Evolutionary conservation across 2,888 invertebrate species (phyloP), one percentile per base, ranked within the genome.

Genomic region (Melanostoma mellinum): DNA sequence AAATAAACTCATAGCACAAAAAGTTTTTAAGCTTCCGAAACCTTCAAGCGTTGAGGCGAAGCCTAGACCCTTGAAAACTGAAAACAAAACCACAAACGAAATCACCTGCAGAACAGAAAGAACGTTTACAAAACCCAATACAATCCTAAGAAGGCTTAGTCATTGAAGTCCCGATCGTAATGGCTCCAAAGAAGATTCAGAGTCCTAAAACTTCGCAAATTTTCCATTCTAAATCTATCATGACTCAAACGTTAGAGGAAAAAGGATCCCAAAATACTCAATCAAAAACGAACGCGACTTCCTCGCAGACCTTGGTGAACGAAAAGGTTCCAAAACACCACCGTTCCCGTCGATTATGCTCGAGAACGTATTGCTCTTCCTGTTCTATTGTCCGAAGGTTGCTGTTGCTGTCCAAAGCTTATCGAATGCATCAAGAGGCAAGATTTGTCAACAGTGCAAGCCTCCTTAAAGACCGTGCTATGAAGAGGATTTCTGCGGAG

Each of bases 401-500:
- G 9, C 9, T 9, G 5, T 56, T 58, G 9, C 3, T 40, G 32
- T 6, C 2, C 5, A 0, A 30, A 56, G 40, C 4, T 40, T 1
- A 38, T 35, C 5, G 8, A 55, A 36, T 10, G 36, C 10, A n/a
- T n/a, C n/a, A 20, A 30, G 4, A 8, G 30, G 2, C 8, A 42
- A 6, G 42, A 42, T 42, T 9, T 3, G 32, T 40, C 8, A 42
- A 30, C 20, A 20, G 4, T 30, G 40, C 40, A 1, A 60, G 33
- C 32, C 4, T 33, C 44, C 42, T 6, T 1, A 44, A 60, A 3
- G 50, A 50, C n/a, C 4, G 4, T 46, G 20, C 10, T 20, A 58
- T 2, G 82, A 85, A 30, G 76, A 72, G 55, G 88, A 90, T 1
- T 86, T 88, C n/a, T 88, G 88, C 48, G 86, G 86, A 5, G 89